phyloP scores from a whole-genome alignment of 2,113 vertebrate species.

The Mixornis gularis region DNA sequence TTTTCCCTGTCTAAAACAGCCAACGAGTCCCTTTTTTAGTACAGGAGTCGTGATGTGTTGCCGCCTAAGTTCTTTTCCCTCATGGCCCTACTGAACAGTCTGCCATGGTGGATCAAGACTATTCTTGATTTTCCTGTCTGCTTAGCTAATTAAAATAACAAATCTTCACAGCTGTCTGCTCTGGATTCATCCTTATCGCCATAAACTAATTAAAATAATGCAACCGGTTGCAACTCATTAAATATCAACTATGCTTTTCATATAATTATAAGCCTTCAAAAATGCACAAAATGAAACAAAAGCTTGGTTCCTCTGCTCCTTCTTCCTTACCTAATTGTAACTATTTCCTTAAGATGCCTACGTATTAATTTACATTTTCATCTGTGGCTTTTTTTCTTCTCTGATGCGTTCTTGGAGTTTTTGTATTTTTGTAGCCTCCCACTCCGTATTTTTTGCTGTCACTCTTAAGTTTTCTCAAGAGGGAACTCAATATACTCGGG shows the following conservation, averaged over 20 bases:
- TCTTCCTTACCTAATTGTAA: not conserved
- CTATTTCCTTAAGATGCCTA: not conserved
- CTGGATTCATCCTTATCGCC: constrained; percentile 64
- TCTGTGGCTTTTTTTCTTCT: not conserved
- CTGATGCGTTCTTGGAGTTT: not conserved
- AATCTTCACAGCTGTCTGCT: constrained; percentile 69
- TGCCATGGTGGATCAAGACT: constrained; percentile 22
- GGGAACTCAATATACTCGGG: not conserved
- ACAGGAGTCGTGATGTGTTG: not conserved
- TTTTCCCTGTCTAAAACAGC: constrained; percentile 40
- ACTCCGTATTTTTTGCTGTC: not conserved
- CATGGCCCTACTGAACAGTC: constrained; percentile 5
- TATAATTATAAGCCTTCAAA: not conserved
- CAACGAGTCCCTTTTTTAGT: constrained; percentile 27
- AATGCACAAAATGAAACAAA: not conserved
- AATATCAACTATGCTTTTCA: constrained; percentile 53
- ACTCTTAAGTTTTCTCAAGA: not conserved
- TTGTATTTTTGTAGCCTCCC: not conserved
- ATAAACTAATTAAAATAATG: constrained; percentile 74
- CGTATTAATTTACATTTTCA: not conserved
- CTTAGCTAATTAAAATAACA: constrained; percentile 77
- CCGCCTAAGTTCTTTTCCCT: not conserved
- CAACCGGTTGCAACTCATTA: constrained; percentile 53
- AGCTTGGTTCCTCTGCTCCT: not conserved
- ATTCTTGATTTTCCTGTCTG: constrained; percentile 58